phyloP scores from a whole-genome alignment of 2,888 invertebrate genomes.

The Gibbula magus region DNA sequence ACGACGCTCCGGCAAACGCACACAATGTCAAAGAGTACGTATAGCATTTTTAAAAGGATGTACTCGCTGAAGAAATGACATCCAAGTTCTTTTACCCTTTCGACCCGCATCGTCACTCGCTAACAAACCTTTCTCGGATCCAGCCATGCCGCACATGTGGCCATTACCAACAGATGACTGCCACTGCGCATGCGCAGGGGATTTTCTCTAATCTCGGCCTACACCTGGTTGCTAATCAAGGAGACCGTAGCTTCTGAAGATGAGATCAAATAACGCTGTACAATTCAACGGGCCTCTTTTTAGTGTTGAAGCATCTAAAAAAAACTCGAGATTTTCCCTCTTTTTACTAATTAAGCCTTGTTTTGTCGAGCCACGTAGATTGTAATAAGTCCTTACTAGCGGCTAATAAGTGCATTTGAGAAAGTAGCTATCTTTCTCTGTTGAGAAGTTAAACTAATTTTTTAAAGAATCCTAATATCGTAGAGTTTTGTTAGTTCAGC shows the following conservation, averaged over 20 bases:
- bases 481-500: neutral
- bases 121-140: neutral
- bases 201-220: neutral
- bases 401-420: neutral
- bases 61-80: neutral
- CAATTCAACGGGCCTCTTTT: neutral
- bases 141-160: neutral
- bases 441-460: neutral
- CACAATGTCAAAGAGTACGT: conserved; percentile 15
- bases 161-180: neutral
- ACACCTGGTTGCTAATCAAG: conserved; percentile 12
- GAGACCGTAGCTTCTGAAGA: neutral
- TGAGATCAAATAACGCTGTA: neutral
- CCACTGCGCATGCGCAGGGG: neutral
- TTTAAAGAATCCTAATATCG: neutral
- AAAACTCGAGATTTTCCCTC: neutral
- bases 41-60: neutral
- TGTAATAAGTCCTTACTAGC: neutral
- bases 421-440: neutral
- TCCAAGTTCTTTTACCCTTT: neutral
- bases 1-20: neutral
- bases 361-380: neutral
- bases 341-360: neutral
- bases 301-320: neutral
- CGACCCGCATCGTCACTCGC: neutral